Percentiles rank a stretch among this genome's conserved stretches.
Conservation (phyloP, 2,797 vertebrate species). For the Gymnodraco acuticeps region DNA sequence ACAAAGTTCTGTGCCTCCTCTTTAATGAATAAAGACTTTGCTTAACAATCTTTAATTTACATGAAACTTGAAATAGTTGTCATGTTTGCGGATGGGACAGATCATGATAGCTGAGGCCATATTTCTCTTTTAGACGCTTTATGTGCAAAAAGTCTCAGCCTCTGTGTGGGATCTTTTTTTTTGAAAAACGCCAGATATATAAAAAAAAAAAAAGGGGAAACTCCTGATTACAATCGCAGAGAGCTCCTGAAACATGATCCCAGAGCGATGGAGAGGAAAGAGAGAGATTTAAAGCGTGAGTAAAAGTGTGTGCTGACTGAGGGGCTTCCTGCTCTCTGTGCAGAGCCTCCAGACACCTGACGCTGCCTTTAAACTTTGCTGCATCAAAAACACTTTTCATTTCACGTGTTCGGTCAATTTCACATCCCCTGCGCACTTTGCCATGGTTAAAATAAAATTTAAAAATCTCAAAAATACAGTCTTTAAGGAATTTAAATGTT, state of each 20-base stretch:
- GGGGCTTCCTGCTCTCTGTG: conserved; percentile 46
- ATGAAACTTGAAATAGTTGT: background rate
- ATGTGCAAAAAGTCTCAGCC: conserved; percentile 20
- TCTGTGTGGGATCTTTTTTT: conserved; percentile 37
- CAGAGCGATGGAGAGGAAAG: conserved; percentile 44
- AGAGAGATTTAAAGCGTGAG: conserved; percentile 75
- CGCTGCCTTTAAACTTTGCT: conserved; percentile 55
- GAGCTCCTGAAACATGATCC: conserved; percentile 64
- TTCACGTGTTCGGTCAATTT: conserved; percentile 49
- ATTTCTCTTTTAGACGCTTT: conserved; percentile 34
- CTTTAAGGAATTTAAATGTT: conserved; percentile 22
- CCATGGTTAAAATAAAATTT: conserved; percentile 5
- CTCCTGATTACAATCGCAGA: conserved; percentile 70
- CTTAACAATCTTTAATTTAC: background rate
- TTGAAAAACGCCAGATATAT: conserved; percentile 30
- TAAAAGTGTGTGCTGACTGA: conserved; percentile 66
- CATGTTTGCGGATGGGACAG: conserved; percentile 3
- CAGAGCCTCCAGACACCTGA: conserved; percentile 65
- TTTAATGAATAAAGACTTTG: background rate
- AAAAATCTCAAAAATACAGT: conserved; percentile 37
- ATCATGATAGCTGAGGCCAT: conserved; percentile 29
- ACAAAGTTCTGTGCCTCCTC: background rate
- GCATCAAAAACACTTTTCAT: conserved; percentile 29
- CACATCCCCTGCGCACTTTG: conserved; percentile 17
- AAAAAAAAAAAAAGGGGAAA: conserved; percentile 23